A percentile compares a stretch with the other conserved stretches of the same genome.
Evolutionary conservation across 2,888 invertebrate species (phyloP).

Genomic region (Folsomia manolachei): DNA sequence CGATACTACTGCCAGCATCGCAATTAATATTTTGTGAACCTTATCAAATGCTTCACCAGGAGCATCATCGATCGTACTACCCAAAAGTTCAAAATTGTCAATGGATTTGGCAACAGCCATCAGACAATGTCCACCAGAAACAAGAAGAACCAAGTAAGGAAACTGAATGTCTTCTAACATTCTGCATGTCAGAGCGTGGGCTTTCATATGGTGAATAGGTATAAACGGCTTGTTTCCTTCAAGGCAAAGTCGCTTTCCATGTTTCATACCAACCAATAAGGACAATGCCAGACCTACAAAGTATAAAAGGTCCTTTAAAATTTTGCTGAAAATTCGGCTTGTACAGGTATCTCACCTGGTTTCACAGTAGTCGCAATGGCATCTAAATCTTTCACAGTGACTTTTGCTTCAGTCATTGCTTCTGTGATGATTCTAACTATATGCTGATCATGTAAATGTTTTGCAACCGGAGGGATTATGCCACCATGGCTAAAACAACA

Average conservation of each 20-base stretch:
- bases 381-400: slow-evolving; percentile 67
- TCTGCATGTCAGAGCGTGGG: slow-evolving; percentile 87
- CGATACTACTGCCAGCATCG: background rate
- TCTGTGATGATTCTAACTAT: slow-evolving; percentile 71
- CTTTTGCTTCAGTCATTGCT: slow-evolving; percentile 63
- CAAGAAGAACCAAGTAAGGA: slow-evolving; percentile 83
- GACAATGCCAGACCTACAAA: slow-evolving; percentile 69
- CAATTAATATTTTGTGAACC: too few species aligned
- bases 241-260: slow-evolving; percentile 73
- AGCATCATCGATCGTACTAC: slow-evolving; percentile 75
- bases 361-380: slow-evolving; percentile 88
- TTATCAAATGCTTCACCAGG: slow-evolving; percentile 95
- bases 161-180: slow-evolving; percentile 71
- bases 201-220: slow-evolving; percentile 98
- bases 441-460: slow-evolving; percentile 72
- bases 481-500: slow-evolving; percentile 71
- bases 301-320: slow-evolving; percentile 13
- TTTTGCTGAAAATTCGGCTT: background rate
- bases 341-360: slow-evolving; percentile 64
- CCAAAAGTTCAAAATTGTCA: slow-evolving; percentile 74
- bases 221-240: slow-evolving; percentile 74
- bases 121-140: slow-evolving; percentile 92
- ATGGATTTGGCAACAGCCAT: slow-evolving; percentile 71
- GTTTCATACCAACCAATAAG: slow-evolving; percentile 73
- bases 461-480: slow-evolving; percentile 82